Conservation (phyloP, 1,140 invertebrate genomes). For the Saccostrea cuccullata region DNA sequence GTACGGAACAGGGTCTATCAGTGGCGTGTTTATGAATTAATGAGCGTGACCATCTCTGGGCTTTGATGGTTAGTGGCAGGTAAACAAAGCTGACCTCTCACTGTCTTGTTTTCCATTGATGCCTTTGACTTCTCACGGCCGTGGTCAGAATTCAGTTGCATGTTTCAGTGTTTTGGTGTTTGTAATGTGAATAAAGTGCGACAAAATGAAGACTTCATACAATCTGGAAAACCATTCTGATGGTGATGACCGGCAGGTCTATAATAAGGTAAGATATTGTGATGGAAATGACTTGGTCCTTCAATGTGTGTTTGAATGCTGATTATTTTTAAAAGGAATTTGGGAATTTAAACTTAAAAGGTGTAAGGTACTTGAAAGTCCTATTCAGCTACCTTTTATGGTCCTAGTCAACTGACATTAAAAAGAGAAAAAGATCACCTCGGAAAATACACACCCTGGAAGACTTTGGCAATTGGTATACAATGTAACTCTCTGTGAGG, state of each 20-base stretch:
- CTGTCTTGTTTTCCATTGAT: background rate
- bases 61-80: background rate
- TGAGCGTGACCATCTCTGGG: background rate
- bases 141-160: background rate
- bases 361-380: too few species aligned
- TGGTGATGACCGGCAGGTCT: background rate
- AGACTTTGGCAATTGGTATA: too few species aligned
- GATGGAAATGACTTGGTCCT: background rate
- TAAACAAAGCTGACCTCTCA: constrained; percentile 7
- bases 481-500: too few species aligned
- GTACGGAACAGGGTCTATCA: background rate
- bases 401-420: background rate
- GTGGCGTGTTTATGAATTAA: constrained; percentile 17
- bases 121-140: background rate
- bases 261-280: background rate
- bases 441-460: too few species aligned
- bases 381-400: too few species aligned
- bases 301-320: background rate
- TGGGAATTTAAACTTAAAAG: too few species aligned
- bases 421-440: background rate
- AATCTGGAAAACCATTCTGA: background rate
- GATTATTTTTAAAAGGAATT: too few species aligned
- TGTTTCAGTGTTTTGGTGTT: background rate
- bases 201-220: background rate
- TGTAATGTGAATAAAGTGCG: background rate